Percentiles rank a stretch among this genome's conserved stretches.
These are phyloP conservation scores for Ruditapes philippinarum DNA, from an alignment of 1,140 invertebrate species.

Conservation along the genomic window DNA sequence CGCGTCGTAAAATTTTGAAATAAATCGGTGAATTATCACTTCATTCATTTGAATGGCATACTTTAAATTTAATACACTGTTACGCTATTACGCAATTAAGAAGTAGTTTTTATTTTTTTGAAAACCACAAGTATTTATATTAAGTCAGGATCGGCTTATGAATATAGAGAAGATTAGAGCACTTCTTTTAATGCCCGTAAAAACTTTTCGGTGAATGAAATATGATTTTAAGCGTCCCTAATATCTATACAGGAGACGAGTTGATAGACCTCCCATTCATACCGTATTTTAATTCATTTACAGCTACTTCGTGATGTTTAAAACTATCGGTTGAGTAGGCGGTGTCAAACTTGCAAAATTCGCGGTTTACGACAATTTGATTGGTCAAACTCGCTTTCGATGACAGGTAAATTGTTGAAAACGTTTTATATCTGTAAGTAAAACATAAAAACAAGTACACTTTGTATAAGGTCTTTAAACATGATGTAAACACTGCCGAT, in stretches of 20 bases:
- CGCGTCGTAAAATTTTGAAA: not conserved
- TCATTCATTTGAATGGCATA: not conserved
- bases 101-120: not conserved
- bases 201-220: conserved; percentile 28
- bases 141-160: conserved; percentile 32
- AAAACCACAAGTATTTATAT: conserved; percentile 36
- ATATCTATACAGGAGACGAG: not conserved
- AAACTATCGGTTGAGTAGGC: not conserved
- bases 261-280: not conserved
- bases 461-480: conserved; percentile 39
- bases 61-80: not conserved
- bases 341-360: conserved; percentile 6
- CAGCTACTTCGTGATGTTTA: not conserved
- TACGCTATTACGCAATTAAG: not conserved
- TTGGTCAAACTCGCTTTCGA: not conserved
- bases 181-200: not conserved
- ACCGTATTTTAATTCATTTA: conserved; percentile 1
- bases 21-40: not conserved
- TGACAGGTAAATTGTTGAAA: conserved; percentile 32
- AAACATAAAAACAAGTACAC: conserved; percentile 21
- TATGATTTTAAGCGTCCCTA: not conserved
- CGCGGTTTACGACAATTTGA: not conserved
- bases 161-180: not conserved
- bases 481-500: conserved; percentile 52
- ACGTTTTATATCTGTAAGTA: conserved; percentile 44